Percentiles rank a stretch among this genome's conserved stretches.
These are phyloP conservation scores for Centropus bengalensis DNA, from an alignment of 2,113 vertebrate species.

Conservation along the genomic window DNA sequence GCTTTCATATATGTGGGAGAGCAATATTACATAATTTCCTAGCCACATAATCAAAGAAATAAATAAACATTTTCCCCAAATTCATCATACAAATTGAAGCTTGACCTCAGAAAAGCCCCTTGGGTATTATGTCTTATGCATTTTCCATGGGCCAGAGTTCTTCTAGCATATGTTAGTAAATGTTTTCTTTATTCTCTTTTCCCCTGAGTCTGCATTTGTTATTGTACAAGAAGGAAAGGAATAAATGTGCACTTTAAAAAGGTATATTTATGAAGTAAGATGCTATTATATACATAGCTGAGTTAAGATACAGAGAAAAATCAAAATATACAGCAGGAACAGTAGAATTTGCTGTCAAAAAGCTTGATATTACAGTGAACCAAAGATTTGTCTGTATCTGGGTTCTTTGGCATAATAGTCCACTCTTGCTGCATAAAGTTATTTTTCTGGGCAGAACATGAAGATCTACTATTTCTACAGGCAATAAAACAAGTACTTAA, in stretches of 20 bases:
- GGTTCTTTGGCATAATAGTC: neutral
- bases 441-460: neutral
- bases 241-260: neutral
- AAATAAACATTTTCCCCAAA: neutral
- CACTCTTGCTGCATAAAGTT: neutral
- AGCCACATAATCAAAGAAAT: neutral
- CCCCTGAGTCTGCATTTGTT: neutral
- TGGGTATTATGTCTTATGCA: neutral
- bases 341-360: neutral
- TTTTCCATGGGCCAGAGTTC: neutral
- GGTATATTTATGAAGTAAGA: neutral
- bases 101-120: neutral
- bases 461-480: neutral
- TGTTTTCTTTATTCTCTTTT: neutral
- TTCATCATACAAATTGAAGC: neutral
- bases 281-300: neutral
- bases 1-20: neutral
- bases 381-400: neutral
- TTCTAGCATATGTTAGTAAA: neutral
- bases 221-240: neutral
- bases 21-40: neutral
- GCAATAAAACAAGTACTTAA: slow-evolving; percentile 4
- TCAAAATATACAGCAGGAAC: neutral
- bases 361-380: neutral
- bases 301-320: neutral